These are phyloP conservation scores for Eurytoma adleriae DNA, from an alignment of 2,888 invertebrate genomes.

Conservation along the genomic window DNA sequence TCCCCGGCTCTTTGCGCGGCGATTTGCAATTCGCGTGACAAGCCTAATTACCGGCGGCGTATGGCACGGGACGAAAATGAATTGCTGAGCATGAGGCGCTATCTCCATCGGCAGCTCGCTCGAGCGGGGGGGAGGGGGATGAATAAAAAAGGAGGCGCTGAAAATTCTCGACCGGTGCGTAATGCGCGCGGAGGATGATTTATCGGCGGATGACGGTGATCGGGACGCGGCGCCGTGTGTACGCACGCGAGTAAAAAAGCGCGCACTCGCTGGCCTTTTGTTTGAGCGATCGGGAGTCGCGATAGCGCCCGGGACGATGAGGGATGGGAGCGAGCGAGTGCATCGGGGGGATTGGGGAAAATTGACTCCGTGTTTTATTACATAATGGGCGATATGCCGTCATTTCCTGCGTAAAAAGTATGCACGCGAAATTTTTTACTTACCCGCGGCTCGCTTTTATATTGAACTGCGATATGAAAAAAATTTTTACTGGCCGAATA, in stretches of 20 bases:
- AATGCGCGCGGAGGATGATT: slow-evolving; percentile 47
- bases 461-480: too few relatives aligned
- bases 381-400: too few relatives aligned
- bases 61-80: slow-evolving; percentile 37
- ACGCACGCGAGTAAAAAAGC: too few relatives aligned
- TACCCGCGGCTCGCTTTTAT: too few relatives aligned
- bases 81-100: slow-evolving; percentile 29
- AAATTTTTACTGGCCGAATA: too few relatives aligned
- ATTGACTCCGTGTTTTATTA: too few relatives aligned
- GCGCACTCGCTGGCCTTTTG: too few relatives aligned
- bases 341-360: too few relatives aligned
- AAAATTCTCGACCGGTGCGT: slow-evolving; percentile 21
- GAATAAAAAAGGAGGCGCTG: background rate
- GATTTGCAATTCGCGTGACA: slow-evolving; percentile 33
- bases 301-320: too few relatives aligned
- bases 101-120: slow-evolving; percentile 15
- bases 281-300: too few relatives aligned
- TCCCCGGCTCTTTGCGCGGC: background rate
- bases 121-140: background rate
- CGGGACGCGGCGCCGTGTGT: background rate
- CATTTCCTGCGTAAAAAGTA: background rate
- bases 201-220: slow-evolving; percentile 46
- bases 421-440: too few relatives aligned
- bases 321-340: too few relatives aligned
- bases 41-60: slow-evolving; percentile 38